Evolutionary conservation across 1,140 invertebrate species (phyloP).

Genomic region (Chironomus tepperi): DNA sequence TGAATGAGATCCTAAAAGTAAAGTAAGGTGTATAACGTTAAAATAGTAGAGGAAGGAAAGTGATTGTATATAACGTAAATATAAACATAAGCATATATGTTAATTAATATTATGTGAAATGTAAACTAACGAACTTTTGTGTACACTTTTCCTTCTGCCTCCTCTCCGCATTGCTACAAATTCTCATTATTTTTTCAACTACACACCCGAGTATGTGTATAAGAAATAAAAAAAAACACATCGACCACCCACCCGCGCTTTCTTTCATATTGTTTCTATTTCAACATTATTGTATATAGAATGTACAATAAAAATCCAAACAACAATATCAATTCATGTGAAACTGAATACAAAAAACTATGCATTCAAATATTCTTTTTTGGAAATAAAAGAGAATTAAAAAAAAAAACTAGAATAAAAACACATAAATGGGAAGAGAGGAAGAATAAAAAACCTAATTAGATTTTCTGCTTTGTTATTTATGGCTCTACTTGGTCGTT

Average conservation of each 20-base stretch:
- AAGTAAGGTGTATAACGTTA: not conserved
- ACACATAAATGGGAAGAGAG: no score
- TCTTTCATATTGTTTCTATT: no score
- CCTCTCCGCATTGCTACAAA: not conserved
- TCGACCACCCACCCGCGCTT: no score
- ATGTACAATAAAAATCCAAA: no score
- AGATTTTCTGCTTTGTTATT: not conserved
- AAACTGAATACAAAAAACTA: no score
- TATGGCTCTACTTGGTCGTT: not conserved
- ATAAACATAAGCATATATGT: slow-evolving; percentile 8
- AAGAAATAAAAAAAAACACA: no score
- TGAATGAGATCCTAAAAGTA: not conserved
- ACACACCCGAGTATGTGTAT: no score
- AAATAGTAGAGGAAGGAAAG: not conserved
- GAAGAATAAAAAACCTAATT: not conserved
- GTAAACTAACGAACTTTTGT: not conserved
- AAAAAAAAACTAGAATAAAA: no score
- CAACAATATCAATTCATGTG: no score
- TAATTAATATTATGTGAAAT: slow-evolving; percentile 2
- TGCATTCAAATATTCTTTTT: no score
- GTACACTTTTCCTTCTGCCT: not conserved
- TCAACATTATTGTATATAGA: no score
- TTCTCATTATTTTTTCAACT: not conserved
- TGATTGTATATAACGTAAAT: not conserved
- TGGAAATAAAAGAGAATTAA: no score